Evolutionary conservation across 2,888 invertebrate species (phyloP).

Genomic region (Apamea crenata): DNA sequence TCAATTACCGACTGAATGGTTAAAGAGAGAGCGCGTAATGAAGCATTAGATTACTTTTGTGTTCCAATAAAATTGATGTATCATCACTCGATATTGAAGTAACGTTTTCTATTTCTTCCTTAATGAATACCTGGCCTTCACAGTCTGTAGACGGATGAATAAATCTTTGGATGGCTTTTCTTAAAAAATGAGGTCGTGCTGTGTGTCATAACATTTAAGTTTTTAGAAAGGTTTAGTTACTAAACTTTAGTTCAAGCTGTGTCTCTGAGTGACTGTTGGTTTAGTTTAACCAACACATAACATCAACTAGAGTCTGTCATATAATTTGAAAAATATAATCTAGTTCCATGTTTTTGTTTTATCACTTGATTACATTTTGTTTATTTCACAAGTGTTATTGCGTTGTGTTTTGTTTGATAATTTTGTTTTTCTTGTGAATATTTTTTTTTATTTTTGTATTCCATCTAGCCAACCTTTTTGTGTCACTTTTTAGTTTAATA

Average conservation of each 20-base stretch:
- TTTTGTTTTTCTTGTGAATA: too few species aligned
- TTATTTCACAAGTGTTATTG: too few species aligned
- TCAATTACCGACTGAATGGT: constrained; percentile 61
- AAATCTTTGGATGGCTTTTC: background rate
- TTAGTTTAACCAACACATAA: too few species aligned
- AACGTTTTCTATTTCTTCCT: constrained; percentile 31
- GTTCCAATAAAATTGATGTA: constrained; percentile 53
- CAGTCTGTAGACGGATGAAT: background rate
- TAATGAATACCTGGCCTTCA: constrained; percentile 37
- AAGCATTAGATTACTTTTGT: constrained; percentile 57
- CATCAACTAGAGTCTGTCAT: background rate
- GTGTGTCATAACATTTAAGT: background rate
- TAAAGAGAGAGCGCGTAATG: constrained; percentile 54
- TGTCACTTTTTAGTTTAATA: too few species aligned
- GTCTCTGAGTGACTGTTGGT: too few species aligned
- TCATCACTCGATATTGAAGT: constrained; percentile 36
- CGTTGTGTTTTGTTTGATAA: too few species aligned
- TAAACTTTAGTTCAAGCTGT: too few species aligned
- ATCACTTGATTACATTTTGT: too few species aligned
- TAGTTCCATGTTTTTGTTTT: background rate
- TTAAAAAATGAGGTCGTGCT: background rate
- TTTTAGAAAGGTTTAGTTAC: background rate
- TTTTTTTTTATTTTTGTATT: too few species aligned
- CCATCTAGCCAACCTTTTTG: too few species aligned
- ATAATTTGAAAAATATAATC: background rate